These are phyloP conservation scores for Eurystomus gularis DNA, from an alignment of 2,113 vertebrate genomes.

Conservation along the genomic window DNA sequence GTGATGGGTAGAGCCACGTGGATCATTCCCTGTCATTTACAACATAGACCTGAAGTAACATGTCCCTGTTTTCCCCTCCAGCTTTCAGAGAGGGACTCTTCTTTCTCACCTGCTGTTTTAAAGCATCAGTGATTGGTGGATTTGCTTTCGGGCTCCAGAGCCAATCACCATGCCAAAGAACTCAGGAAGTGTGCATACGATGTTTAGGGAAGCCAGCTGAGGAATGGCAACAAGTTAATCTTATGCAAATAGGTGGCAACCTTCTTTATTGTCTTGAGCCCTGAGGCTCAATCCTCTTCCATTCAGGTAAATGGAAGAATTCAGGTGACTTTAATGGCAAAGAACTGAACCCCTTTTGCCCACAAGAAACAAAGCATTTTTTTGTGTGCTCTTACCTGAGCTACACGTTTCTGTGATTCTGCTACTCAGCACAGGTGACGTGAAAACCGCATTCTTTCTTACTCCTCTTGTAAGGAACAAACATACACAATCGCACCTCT, in stretches of 20 bases:
- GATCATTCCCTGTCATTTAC: not conserved
- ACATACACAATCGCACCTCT: not conserved
- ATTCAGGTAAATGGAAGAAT: not conserved
- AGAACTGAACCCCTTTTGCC: not conserved
- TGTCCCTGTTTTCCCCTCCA: not conserved
- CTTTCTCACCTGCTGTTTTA: not conserved
- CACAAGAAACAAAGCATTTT: not conserved
- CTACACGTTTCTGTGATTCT: not conserved
- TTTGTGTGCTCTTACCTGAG: not conserved
- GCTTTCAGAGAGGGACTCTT: not conserved
- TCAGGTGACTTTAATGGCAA: not conserved
- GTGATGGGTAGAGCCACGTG: rapidly evolving
- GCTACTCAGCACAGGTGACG: not conserved
- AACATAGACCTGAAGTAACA: not conserved
- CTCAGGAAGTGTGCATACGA: rapidly evolving
- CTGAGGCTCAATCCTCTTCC: not conserved
- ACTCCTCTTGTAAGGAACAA: not conserved
- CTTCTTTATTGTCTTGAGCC: not conserved
- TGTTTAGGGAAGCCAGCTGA: not conserved
- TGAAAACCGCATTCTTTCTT: not conserved
- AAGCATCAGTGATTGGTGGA: not conserved
- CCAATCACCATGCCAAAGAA: not conserved
- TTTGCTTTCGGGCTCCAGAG: not conserved
- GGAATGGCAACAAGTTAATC: not conserved
- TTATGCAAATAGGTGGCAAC: not conserved